These are phyloP conservation scores for Sebastes paucispinis DNA, from an alignment of 2,797 vertebrate species.

Conservation along the genomic window DNA sequence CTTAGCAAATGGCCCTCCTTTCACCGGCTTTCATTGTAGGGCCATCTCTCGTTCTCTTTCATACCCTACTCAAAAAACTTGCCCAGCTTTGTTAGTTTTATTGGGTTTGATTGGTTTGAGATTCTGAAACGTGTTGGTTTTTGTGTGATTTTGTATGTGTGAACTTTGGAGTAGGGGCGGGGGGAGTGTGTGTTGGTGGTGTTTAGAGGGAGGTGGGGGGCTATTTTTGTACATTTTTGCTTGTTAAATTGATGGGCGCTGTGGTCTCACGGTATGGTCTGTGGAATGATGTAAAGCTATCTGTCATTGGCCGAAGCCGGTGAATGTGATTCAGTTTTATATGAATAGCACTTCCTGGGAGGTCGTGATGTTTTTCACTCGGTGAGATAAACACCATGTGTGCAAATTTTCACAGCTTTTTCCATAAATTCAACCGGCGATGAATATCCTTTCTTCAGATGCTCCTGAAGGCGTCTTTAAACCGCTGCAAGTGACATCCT, in stretches of 20 bases:
- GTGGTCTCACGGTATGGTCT: constrained; percentile 76
- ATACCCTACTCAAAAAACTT: constrained; percentile 77
- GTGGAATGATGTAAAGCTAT: constrained; percentile 77
- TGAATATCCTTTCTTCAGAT: not conserved
- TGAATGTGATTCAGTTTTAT: constrained; percentile 76
- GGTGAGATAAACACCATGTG: constrained; percentile 73
- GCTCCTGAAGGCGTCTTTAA: not conserved
- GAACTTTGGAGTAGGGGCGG: constrained; percentile 49
- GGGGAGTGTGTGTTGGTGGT: constrained; percentile 32
- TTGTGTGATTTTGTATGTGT: constrained; percentile 74
- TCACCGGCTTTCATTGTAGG: constrained; percentile 81
- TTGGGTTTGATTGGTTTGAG: constrained; percentile 80
- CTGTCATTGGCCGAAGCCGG: constrained; percentile 69
- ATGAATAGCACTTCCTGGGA: constrained; percentile 76
- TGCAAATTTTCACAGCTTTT: constrained; percentile 58
- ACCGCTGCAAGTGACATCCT: not conserved
- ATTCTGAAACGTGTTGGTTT: constrained; percentile 80
- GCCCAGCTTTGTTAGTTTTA: constrained; percentile 81
- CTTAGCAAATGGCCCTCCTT: constrained; percentile 84
- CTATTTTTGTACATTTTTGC: constrained; percentile 70
- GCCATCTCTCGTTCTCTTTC: constrained; percentile 79
- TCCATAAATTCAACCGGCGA: constrained; percentile 52
- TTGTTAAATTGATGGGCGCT: constrained; percentile 74
- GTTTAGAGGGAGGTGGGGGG: not conserved
- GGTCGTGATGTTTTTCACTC: constrained; percentile 69